Conservation (phyloP, 1,140 invertebrate species). For the Drosophila asahinai region DNA sequence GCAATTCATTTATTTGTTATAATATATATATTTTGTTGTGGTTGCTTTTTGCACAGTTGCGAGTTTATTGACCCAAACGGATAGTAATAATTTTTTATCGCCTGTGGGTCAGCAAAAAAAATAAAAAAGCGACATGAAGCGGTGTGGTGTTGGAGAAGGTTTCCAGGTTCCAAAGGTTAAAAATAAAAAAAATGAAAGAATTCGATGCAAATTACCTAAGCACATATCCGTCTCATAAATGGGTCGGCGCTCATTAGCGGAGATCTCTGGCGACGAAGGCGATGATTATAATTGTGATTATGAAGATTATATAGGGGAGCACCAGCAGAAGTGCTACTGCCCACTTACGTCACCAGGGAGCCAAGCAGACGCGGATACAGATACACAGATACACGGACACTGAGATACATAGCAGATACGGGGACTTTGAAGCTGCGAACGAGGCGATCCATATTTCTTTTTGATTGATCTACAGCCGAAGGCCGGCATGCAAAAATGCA, state of each 20-base stretch:
- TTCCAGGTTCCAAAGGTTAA: conserved; percentile 57
- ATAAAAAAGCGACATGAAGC: conserved; percentile 31
- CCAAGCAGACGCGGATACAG: conserved; percentile 30
- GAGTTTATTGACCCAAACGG: conserved; percentile 56
- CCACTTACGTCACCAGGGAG: conserved; percentile 45
- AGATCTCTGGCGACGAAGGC: conserved; percentile 46
- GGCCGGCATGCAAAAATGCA: conserved; percentile 81
- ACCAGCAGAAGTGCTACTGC: conserved; percentile 39
- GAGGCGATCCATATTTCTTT: conserved; percentile 58
- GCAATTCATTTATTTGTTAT: conserved; percentile 34
- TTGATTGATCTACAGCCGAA: conserved; percentile 82
- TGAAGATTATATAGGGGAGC: conserved; percentile 44
- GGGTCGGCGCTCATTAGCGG: conserved; percentile 49
- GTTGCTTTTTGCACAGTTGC: conserved; percentile 42
- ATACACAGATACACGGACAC: conserved; percentile 11
- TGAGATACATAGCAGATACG: conserved; percentile 27
- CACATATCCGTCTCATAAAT: conserved; percentile 60
- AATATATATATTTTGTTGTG: conserved; percentile 18
- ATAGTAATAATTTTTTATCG: conserved; percentile 55
- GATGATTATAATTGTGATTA: conserved; percentile 43
- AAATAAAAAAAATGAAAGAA: conserved; percentile 24
- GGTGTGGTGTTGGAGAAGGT: conserved; percentile 14
- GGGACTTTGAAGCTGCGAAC: conserved; percentile 48
- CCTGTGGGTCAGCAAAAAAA: conserved; percentile 55
- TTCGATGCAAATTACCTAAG: conserved; percentile 62